Evolutionary conservation across 2,888 invertebrate genomes (phyloP).

Genomic region (Magallana nippona): DNA sequence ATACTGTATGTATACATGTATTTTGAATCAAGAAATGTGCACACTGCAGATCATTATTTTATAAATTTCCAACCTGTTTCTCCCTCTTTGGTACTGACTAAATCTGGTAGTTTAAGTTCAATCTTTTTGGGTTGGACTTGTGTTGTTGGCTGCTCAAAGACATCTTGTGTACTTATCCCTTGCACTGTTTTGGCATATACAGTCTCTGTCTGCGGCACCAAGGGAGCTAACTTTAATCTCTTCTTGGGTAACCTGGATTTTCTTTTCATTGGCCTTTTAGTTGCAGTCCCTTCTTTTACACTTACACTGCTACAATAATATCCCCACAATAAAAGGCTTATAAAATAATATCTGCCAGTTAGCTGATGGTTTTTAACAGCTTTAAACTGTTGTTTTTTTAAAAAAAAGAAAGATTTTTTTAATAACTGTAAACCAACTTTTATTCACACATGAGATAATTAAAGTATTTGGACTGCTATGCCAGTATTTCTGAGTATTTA

Average conservation of each 20-base stretch:
- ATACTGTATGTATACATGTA: no score
- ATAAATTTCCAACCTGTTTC: neutral
- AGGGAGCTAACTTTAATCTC: slow-evolving; percentile 79
- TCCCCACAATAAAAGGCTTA: neutral
- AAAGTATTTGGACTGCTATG: no score
- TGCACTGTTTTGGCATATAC: slow-evolving; percentile 60
- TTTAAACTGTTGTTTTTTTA: no score
- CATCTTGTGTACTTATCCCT: slow-evolving; percentile 56
- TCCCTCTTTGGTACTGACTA: neutral
- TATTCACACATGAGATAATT: no score
- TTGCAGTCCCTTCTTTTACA: slow-evolving; percentile 69
- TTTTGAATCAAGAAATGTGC: no score
- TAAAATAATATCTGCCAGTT: neutral
- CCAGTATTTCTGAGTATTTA: neutral
- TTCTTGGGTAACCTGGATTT: slow-evolving; percentile 76
- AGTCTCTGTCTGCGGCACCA: slow-evolving; percentile 43
- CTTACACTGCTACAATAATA: neutral
- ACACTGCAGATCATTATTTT: no score
- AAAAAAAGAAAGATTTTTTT: no score
- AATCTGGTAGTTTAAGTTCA: slow-evolving; percentile 62
- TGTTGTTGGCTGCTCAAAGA: slow-evolving; percentile 77
- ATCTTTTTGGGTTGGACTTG: slow-evolving; percentile 81
- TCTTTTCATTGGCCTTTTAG: slow-evolving; percentile 65
- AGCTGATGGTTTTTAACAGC: no score
- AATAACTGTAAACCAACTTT: no score